Evolutionary conservation across 2,797 vertebrate genomes (phyloP).

Genomic region (Scyliorhinus canicula): DNA sequence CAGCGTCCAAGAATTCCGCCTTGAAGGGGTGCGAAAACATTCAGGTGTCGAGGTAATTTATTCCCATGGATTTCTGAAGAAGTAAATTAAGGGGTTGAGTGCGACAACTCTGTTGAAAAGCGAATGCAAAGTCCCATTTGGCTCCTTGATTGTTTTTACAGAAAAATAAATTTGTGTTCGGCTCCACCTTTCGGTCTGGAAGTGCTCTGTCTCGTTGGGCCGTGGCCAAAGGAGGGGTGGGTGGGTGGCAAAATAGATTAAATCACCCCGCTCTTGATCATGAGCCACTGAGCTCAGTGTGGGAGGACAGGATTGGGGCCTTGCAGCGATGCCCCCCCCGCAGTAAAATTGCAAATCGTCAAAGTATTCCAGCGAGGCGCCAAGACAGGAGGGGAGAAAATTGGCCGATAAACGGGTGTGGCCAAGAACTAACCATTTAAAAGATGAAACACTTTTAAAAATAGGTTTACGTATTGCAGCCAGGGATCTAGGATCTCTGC

Average conservation of each 20-base stretch:
- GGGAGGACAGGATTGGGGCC: background rate
- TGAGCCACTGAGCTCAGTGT: background rate
- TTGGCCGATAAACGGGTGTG: background rate
- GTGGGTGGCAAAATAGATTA: background rate
- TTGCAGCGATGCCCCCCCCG: background rate
- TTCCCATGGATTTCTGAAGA: background rate
- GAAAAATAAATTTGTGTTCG: background rate
- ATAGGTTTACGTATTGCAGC: background rate
- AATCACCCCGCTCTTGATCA: background rate
- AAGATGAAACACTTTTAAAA: background rate
- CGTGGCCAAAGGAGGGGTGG: too few species aligned
- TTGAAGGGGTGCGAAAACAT: background rate
- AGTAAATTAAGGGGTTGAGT: background rate
- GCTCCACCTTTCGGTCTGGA: background rate
- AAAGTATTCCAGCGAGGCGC: background rate
- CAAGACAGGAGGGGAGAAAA: background rate
- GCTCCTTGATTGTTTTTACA: background rate
- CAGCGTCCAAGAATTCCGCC: background rate
- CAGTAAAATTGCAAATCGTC: background rate
- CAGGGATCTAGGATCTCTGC: background rate
- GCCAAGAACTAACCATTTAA: background rate
- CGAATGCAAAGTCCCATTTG: background rate
- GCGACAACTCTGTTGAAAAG: background rate
- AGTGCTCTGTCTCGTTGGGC: background rate
- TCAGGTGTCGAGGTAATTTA: background rate